Base-by-base conservation (phyloP, 1,140 invertebrate species). In the Drosophila novamexicana region DNA sequence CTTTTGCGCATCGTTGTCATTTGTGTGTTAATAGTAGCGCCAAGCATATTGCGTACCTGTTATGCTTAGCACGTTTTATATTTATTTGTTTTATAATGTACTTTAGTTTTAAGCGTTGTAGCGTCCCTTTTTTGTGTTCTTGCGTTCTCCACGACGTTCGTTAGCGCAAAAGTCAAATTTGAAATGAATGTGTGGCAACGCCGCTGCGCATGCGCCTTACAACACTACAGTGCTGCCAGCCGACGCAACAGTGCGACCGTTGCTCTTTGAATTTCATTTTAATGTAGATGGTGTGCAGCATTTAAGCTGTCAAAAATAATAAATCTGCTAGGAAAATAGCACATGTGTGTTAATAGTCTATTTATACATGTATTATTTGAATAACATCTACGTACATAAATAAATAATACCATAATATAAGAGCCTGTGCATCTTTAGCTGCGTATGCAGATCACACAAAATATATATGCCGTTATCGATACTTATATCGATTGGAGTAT, bases 101-200 rank as follows among this genome's bases (percentile, higher is more conserved):
- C 18, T 29, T 22, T 44, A 18, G 10, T 61, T 37, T 5, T 6
- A 34, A 22, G 32, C 16, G 52, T 29, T 36, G 44, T 32, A 53
- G 82, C 82, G 82, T 88, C 72, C 50, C 42, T 63, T 66, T 62
- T 59, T 53, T 56, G 49, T 16, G 34, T 75, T 49, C 40, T 63
- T 72, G 68, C 53, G 57, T 77, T 54, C 70, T 77, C 61, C 67
- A 75, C 72, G 34, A 42, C 40, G 67, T 75, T 71, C 84, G 83
- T 88, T 88, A 88, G 72, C 83, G 79, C 84, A 88, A 88, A 86
- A 89, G 63, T 88, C 63, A 89, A 88, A 88, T 88, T 77, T 56
- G 53, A 58, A 68, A 37, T 62, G 54, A 62, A 47, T 39, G 58
- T 36, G 47, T 66, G 79, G 79, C 79, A 81, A 80, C 78, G 68